Base-by-base conservation (phyloP, 2,113 vertebrate genomes). In the Lamprologus ornatipinnis region DNA sequence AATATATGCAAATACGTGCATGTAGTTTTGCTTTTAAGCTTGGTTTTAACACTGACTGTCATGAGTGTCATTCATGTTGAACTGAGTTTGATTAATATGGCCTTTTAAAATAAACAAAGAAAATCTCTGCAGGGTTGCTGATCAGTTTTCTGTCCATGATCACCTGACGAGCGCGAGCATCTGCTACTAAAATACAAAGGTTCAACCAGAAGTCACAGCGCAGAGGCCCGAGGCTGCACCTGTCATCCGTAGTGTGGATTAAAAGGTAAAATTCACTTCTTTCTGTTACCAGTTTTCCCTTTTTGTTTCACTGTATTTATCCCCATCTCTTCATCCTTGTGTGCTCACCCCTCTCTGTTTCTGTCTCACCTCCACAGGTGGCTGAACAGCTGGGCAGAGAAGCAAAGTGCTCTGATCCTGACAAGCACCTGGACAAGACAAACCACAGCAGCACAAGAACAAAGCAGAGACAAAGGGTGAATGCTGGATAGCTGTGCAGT, bases 331-430 rank as follows among this genome's bases (percentile, higher is more conserved):
- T 37, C 12, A 53, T 80, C 17, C 35, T 40, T 19, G 19, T 47
- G 28, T 63, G 21, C 33, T 84, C 53, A 42, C 55, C 37, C 42
- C 80, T 83, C 86, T 80, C 80, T 88, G 65, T 58, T 73, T 70
- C 14, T 7, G 70, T 91, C 88, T 91, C 83, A 70, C 75, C 91
- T 89, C 92, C 37, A 85, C 93, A 94, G 93, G 88, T 93, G 94
- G 75, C 60, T 4, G 21, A 91, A 85, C 91, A 94, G 91, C 93
- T 93, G 93, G 83, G n/a, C 75, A 87, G 37, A 80, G 58, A 83
- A 70, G 86, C 82, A 78, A 45, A 65, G 37, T 14, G 11, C 84
- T 90, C 75, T 91, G 90, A 92, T 85, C 83, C 80, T 40, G 82
- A 81, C 87, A 4, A 19, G 65, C 88, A 93, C 91, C 94, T 93